A percentile compares a stretch with the other conserved stretches of the same genome.
Evolutionary conservation across 30 jellyfish, hydroid and myxozoan genomes (phyloP).

Genomic region (Chrysaora quinquecirrha): DNA sequence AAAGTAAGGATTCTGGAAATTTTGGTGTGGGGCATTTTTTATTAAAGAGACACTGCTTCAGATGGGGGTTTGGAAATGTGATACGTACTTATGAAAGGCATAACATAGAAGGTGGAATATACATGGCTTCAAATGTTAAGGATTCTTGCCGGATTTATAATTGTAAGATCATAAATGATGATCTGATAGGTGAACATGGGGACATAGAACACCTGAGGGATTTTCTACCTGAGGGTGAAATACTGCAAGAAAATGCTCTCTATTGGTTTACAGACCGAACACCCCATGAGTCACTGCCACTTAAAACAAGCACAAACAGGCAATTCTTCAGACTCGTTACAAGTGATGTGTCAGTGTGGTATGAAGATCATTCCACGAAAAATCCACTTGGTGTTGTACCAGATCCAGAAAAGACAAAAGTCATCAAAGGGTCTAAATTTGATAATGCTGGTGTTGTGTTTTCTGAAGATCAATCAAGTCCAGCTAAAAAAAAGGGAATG

Average conservation of each 20-base stretch:
- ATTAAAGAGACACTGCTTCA: background rate
- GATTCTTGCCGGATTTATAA: slow-evolving; percentile 73
- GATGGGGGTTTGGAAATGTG: slow-evolving; percentile 8
- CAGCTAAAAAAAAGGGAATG: too few species aligned
- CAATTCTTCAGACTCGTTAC: slow-evolving; percentile 75
- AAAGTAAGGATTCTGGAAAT: background rate
- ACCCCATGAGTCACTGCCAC: slow-evolving; percentile 79
- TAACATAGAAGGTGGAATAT: slow-evolving; percentile 57
- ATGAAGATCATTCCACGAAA: too few species aligned
- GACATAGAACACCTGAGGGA: slow-evolving; percentile 75
- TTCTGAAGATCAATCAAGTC: too few species aligned
- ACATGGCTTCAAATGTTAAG: slow-evolving; percentile 80
- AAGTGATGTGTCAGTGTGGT: slow-evolving; percentile 84
- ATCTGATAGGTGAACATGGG: slow-evolving; percentile 61
- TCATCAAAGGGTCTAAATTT: slow-evolving; percentile 76
- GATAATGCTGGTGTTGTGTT: slow-evolving; percentile 11
- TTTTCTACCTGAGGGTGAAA: slow-evolving; percentile 61
- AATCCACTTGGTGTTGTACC: slow-evolving; percentile 87
- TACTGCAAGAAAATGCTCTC: slow-evolving; percentile 42
- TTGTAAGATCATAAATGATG: slow-evolving; percentile 49
- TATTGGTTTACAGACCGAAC: slow-evolving; percentile 88
- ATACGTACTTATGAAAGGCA: background rate
- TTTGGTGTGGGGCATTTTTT: background rate
- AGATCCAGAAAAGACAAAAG: slow-evolving; percentile 59
- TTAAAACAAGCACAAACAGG: slow-evolving; percentile 36